Conservation (phyloP, 1,140 invertebrate genomes). For the Helicoverpa zea region DNA sequence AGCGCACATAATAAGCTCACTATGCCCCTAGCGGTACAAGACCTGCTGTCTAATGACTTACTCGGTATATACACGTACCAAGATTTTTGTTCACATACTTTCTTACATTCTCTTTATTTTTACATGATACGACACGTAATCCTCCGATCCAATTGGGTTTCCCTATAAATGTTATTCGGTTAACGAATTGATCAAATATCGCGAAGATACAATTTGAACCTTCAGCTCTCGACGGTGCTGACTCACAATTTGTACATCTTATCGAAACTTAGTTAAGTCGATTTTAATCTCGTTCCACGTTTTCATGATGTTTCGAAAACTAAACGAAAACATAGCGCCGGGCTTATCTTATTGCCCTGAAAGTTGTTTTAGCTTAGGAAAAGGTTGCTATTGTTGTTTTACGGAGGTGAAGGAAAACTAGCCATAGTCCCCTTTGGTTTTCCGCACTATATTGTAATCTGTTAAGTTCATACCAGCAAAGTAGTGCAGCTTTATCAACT, state of each 20-base stretch:
- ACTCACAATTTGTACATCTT: constrained; percentile 25
- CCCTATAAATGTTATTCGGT: constrained; percentile 23
- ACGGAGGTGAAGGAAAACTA: background rate
- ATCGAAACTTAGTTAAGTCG: constrained; percentile 4
- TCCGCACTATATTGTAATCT: background rate
- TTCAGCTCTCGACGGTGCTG: constrained; percentile 8
- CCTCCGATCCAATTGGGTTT: constrained; percentile 10
- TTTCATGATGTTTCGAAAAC: constrained; percentile 17
- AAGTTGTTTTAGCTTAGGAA: constrained; percentile 23
- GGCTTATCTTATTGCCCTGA: constrained; percentile 27
- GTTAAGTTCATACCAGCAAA: background rate
- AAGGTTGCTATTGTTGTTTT: constrained; percentile 21
- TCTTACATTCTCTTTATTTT: constrained; percentile 24
- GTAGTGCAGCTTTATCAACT: background rate
- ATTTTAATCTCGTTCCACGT: background rate
- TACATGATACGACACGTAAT: constrained; percentile 38
- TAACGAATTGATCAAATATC: constrained; percentile 41
- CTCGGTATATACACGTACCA: background rate
- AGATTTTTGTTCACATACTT: constrained; percentile 5
- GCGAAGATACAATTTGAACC: constrained; percentile 17
- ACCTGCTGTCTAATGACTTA: constrained; percentile 35
- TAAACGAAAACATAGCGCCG: constrained; percentile 27
- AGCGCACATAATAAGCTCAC: constrained; percentile 8
- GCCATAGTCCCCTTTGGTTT: background rate
- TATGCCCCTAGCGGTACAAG: constrained; percentile 38